phyloP scores from a whole-genome alignment of 2,888 invertebrate species.

The Cynaeus angustus region DNA sequence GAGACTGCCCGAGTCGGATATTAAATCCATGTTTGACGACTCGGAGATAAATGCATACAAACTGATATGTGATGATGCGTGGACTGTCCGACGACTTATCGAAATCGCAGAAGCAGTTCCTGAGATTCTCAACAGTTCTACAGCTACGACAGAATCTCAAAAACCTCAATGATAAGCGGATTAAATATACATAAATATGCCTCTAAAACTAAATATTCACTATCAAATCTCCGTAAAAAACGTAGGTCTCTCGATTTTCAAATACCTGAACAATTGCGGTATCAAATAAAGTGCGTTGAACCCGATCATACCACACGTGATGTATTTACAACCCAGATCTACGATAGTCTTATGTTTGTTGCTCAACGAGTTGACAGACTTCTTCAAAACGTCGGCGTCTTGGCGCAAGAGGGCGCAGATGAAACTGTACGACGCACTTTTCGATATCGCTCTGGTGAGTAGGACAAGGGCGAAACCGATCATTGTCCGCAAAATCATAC shows the following conservation, averaged over 20 bases:
- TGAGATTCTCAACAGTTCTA: not conserved
- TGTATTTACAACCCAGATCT: slow-evolving; percentile 88
- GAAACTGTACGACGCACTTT: slow-evolving; percentile 80
- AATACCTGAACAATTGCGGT: slow-evolving; percentile 84
- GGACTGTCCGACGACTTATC: slow-evolving; percentile 7
- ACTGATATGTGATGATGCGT: slow-evolving; percentile 12
- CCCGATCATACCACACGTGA: slow-evolving; percentile 87
- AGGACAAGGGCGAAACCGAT: slow-evolving; percentile 86
- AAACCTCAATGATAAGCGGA: too few relatives aligned
- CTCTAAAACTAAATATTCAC: slow-evolving; percentile 11
- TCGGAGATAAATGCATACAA: too few relatives aligned
- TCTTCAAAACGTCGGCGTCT: slow-evolving; percentile 79
- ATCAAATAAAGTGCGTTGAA: slow-evolving; percentile 84
- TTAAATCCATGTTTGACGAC: too few relatives aligned
- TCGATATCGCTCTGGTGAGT: slow-evolving; percentile 80
- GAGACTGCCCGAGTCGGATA: too few relatives aligned
- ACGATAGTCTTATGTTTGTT: slow-evolving; percentile 84
- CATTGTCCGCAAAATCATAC: slow-evolving; percentile 79
- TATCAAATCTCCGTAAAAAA: slow-evolving; percentile 89
- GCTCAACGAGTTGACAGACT: slow-evolving; percentile 78
- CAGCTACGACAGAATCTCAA: not conserved
- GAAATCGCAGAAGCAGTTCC: not conserved
- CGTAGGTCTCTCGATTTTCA: slow-evolving; percentile 86
- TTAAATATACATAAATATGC: not conserved
- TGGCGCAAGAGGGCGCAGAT: slow-evolving; percentile 81